Base-by-base conservation (phyloP, 1,140 invertebrate genomes). In the Paracyclopina nana region DNA sequence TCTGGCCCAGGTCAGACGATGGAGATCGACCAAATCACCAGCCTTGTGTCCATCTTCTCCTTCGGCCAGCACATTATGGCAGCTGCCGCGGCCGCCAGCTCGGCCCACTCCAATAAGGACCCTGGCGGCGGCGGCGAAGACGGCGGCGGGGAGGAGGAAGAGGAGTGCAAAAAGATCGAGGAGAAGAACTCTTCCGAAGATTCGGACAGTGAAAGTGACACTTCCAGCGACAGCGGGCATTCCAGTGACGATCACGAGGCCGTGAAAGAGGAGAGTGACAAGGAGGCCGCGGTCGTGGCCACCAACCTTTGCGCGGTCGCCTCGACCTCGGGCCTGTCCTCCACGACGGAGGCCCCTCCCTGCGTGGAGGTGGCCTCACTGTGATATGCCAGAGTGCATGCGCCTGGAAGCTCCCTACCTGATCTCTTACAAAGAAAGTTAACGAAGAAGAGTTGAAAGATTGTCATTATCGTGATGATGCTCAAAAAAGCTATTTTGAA, bases 11-110 rank as follows among this genome's bases (percentile, higher is more conserved):
- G n/a, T 57, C 59, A 59, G 1, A 58, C 62, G 4, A 70, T 70
- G 68, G 69, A 70, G 56, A 68, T 71, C 52, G 69, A 71, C 54
- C 59, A 68, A 34, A 69, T 70, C 45, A 69, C 68, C 24, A 69
- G 67, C 44, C 57, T 70, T 40, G 68, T 70, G 22, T 69, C 68
- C 28, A 70, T 70, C 48, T 71, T 71, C 57, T 69, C 68, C 57
- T 71, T 70, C 53, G 68, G 68, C 22, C 48, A 50, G 24, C 48
- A 50, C 18, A 27, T 50, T 16, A 30, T 50, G 16, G 29, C 25
- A 2, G 25, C 48, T 20, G 29, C 16, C n/a, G 30, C 28, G n/a
- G 28, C 34, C 12, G 12, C n/a, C 14, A 41, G 14, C 8, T 31
- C 18, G 6, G 9, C n/a, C 4, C 24, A n/a, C 3, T 31, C 16